Evolutionary conservation across 1,140 invertebrate species (phyloP).

Genomic region (Mactra quadrangularis): DNA sequence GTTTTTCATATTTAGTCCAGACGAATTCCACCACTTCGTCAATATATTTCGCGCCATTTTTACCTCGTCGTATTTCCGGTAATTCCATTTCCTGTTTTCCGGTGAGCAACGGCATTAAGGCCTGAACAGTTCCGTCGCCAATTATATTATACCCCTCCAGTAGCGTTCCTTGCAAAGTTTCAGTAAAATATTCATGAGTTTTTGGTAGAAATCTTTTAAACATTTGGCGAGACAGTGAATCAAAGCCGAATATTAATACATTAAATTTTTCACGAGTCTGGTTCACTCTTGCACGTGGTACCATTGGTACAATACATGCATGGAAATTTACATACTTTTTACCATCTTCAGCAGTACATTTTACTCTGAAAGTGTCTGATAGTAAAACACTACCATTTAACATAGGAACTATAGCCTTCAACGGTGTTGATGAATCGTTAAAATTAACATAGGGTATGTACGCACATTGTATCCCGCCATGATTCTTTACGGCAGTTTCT

Average conservation of each 20-base stretch:
- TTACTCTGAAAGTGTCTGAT: constrained; percentile 78
- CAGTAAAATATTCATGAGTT: constrained; percentile 90
- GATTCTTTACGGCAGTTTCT: constrained; percentile 49
- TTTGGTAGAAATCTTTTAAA: constrained; percentile 94
- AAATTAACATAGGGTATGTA: constrained; percentile 70
- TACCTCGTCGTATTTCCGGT: constrained; percentile 87
- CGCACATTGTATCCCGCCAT: constrained; percentile 77
- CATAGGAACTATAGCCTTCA: constrained; percentile 68
- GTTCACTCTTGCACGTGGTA: constrained; percentile 34
- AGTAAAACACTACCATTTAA: constrained; percentile 66
- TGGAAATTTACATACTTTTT: constrained; percentile 79
- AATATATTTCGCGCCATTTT: constrained; percentile 88
- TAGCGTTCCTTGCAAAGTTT: constrained; percentile 88
- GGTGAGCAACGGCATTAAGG: constrained; percentile 95
- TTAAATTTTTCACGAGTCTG: constrained; percentile 85
- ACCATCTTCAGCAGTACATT: constrained; percentile 72
- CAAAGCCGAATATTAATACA: constrained; percentile 95
- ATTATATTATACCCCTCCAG: constrained; percentile 84
- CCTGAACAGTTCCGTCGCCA: constrained; percentile 97
- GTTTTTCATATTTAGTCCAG: constrained; percentile 72
- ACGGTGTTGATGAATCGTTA: constrained; percentile 60
- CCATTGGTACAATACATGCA: constrained; percentile 69
- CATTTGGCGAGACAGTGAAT: constrained; percentile 94
- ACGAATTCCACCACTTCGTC: constrained; percentile 80
- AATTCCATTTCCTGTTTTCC: constrained; percentile 91